Conservation (phyloP, 2,113 vertebrate species). For the Ophthalmolycus amberensis region DNA sequence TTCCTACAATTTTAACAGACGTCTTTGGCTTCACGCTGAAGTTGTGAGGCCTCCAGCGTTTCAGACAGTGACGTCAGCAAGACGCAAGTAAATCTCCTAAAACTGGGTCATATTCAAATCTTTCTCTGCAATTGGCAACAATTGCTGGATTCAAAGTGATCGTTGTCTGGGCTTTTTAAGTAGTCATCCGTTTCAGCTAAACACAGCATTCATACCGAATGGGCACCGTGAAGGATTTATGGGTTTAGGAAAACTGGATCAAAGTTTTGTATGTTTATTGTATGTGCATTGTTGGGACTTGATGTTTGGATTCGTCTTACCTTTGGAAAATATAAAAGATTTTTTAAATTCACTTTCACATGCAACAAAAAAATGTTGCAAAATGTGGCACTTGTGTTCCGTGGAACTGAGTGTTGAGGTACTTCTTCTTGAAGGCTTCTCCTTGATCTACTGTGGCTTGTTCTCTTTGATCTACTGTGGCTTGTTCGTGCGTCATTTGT, state of each 20-base stretch:
- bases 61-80: constrained; percentile 69
- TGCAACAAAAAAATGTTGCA: background rate
- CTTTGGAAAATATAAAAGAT: background rate
- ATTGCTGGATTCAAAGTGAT: constrained; percentile 34
- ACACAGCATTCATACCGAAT: background rate
- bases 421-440: background rate
- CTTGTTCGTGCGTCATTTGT: background rate
- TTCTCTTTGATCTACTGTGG: background rate
- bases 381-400: background rate
- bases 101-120: constrained; percentile 79
- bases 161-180: constrained; percentile 35
- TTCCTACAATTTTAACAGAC: constrained; percentile 30
- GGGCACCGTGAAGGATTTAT: background rate
- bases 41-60: constrained; percentile 53
- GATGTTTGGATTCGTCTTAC: background rate
- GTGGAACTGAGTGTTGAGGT: background rate
- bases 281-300: background rate
- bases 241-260: constrained; percentile 5
- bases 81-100: constrained; percentile 66
- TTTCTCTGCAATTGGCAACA: constrained; percentile 52
- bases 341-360: background rate
- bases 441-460: background rate
- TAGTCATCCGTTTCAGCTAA: constrained; percentile 22
- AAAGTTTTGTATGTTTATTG: background rate
- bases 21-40: constrained; percentile 43